phyloP scores from a whole-genome alignment of 23 tunicate genomes.

The Clavelina lepadiformis region DNA sequence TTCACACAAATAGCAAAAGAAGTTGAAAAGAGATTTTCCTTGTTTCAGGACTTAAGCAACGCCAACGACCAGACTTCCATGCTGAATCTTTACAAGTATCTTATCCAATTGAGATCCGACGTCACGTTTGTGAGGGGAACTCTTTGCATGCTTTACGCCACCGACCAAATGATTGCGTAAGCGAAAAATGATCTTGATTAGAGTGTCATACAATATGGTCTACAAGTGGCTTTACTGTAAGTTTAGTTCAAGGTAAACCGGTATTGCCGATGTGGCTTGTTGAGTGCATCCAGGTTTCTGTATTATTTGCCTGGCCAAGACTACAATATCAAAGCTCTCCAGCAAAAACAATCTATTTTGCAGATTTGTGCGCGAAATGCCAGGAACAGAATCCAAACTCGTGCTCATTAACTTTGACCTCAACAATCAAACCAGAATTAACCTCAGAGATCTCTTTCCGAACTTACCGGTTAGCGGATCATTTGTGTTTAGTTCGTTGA shows the following conservation, averaged over 20 bases:
- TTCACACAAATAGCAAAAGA: too few species aligned
- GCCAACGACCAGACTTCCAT: conserved; percentile 19
- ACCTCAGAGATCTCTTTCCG: background rate
- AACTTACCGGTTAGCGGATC: conserved; percentile 24
- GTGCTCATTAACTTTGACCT: conserved; percentile 46
- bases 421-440: background rate
- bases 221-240: too few species aligned
- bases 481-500: conserved; percentile 10
- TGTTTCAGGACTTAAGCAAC: conserved; percentile 1
- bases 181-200: too few species aligned
- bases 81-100: conserved; percentile 49
- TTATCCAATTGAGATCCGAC: conserved; percentile 45
- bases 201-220: too few species aligned
- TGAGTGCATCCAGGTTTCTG: too few species aligned
- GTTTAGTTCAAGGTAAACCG: too few species aligned
- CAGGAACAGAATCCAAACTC: conserved; percentile 42
- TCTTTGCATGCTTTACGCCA: conserved; percentile 43
- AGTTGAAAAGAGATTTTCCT: too few species aligned
- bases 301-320: background rate
- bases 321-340: background rate
- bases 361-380: conserved; percentile 69
- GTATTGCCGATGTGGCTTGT: too few species aligned
- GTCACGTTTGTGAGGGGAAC: conserved; percentile 55
- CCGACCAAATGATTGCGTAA: too few species aligned
- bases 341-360: background rate